Evolutionary conservation across 2,797 vertebrate genomes (phyloP), one percentile per base, ranked within the genome.

Genomic region (Gouania willdenowi): DNA sequence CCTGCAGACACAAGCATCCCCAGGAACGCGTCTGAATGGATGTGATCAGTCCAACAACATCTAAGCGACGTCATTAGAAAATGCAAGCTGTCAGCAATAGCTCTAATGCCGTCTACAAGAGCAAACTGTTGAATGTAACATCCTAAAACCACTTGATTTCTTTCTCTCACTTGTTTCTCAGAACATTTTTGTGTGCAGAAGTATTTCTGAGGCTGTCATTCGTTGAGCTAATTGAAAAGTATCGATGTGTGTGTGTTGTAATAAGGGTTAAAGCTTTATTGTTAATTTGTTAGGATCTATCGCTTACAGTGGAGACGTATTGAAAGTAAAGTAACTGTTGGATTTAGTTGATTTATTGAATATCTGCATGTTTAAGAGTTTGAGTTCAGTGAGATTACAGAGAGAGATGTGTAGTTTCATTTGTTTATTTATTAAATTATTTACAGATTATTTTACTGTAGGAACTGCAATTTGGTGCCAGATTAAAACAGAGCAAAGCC

Each of bases 61-160:
- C 51, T 53, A 24, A 4, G 64, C 42, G 80, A 76, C 73, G 78
- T 79, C 75, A 74, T 70, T 73, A 41, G 48, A 59, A 39, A 21
- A 59, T 53, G 46, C 37, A 42, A 55, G 38, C 49, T 42, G 37
- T 56, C 70, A 85, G 87, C 85, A 85, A 84, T 86, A 79, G 69
- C 54, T 61, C 48, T 63, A 68, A 75, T 71, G 33, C 19, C 64
- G 66, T 26, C 40, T 29, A 66, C 58, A 39, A 25, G 45, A 74
- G 62, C 64, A 64, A 60, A 28, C 60, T 41, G 22, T 36, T 72
- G 83, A 88, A 84, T 83, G 82, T 85, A 72, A 74, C 49, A 26
- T 60, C 63, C 53, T 55, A 53, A 54, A 48, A 26, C 29, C 73
- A 67, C 67, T 73, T 72, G 45, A 76, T 51, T 57, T 15, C 5